These are phyloP conservation scores for Xanthorhoe designata DNA, from an alignment of 2,888 invertebrate species.

Conservation along the genomic window DNA sequence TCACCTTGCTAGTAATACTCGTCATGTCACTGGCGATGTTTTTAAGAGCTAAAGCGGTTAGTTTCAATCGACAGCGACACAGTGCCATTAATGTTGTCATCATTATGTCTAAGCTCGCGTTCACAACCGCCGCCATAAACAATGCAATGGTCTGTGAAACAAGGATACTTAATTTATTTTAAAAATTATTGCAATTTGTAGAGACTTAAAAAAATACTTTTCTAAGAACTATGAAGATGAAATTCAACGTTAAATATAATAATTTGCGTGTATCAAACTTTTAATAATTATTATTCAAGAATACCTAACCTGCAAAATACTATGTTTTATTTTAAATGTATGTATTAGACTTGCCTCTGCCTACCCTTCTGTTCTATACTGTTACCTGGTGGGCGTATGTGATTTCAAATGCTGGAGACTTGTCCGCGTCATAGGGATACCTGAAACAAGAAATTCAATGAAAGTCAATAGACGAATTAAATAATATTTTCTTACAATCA, in stretches of 20 bases:
- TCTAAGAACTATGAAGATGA: no score
- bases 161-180: background rate
- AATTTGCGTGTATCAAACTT: no score
- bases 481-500: no score
- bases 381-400: constrained; percentile 62
- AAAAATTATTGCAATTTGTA: background rate
- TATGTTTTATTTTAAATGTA: no score
- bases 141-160: constrained; percentile 55
- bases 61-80: constrained; percentile 68
- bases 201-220: no score
- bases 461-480: no score
- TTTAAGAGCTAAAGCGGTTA: constrained; percentile 64
- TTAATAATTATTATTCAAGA: no score
- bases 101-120: constrained; percentile 71
- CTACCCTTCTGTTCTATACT: no score
- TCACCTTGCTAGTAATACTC: constrained; percentile 8
- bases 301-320: no score
- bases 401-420: constrained; percentile 73
- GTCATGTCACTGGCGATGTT: constrained; percentile 54
- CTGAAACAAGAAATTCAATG: constrained; percentile 48
- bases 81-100: constrained; percentile 60
- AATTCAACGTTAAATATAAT: no score
- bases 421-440: constrained; percentile 76
- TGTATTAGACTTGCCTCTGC: no score
- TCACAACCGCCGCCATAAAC: constrained; percentile 63